Base-by-base conservation (phyloP, 2,797 vertebrate species). In the Macrochelys suwanniensis region DNA sequence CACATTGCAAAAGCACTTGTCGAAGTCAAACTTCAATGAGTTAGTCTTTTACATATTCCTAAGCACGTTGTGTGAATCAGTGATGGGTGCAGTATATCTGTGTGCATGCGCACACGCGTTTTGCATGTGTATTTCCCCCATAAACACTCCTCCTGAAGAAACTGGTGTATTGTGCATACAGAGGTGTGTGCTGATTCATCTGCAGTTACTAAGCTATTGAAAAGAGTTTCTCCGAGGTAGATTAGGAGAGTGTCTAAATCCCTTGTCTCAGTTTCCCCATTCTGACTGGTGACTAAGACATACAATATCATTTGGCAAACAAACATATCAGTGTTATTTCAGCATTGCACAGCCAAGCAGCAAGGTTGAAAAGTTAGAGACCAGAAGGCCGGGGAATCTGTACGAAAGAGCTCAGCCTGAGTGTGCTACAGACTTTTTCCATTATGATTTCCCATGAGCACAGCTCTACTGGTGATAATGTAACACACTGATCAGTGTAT, bases 181-280 rank as follows among this genome's bases (percentile, higher is more conserved):
- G 82, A 79, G 78, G 89, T n/a, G 10, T 0, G 47, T 42, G 77
- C 74, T 92, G 86, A 92, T 79, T 96, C 86, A 93, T 83, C 23
- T 54, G 65, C 28, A 15, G 83, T 45, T 88, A 61, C 13, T 81
- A 53, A 71, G 19, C 25, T 80, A 84, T 23, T 15, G 89, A 91
- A 90, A 59, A 82, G 3, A 12, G n/a, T 93, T 95, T 95, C 78
- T 95, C 84, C 87, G 92, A 93, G 86, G 81, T 91, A 28, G 49
- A n/a, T 86, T 50, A 87, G 82, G 86, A 94, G 89, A 93, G 45
- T 91, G 94, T 94, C 84, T 92, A 94, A 57, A 95, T 94, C 80
- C 84, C 65, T 79, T 79, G 21, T 71, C 37, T n/a, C n/a, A 71
- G 12, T 89, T 97, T 95, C 96, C 90, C 90, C 56, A 76, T 57